Evolutionary conservation across 2,888 invertebrate species (phyloP), one percentile per base, ranked within the genome.

Genomic region (Heliothis peltigera): DNA sequence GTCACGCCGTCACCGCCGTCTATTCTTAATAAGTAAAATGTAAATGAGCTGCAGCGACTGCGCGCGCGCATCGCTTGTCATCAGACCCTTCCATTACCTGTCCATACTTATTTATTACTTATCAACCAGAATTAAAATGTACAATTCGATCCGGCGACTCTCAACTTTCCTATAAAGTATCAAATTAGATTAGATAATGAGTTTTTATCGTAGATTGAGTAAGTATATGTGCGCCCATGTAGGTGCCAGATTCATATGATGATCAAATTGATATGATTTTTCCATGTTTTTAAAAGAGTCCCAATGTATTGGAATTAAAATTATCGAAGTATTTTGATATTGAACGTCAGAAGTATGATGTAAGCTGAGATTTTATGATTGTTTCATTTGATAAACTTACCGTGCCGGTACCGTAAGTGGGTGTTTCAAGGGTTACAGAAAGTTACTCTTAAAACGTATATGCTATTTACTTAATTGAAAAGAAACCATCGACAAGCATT

Each of bases 11-110:
- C 77, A 70, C 48, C 18, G 42, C 15, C 17, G 53, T 66, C 57
- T 55, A 68, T 69, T 51, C 43, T 74, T 64, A 64, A 57, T 64
- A 75, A 79, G 81, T 79, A 79, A 75, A 71, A 79, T 79, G 79
- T 68, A 70, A 79, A 79, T 79, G 79, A 79, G 68, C 22, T 42
- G 15, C 42, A 55, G 42, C 21, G 64, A 19, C 35, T 44, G 44
- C 25, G 32, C 48, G 48, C 15, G 57, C 22, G 61, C 53, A 8
- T 46, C 32, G 39, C 62, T 42, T n/a, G 54, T 70, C 56, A 42
- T 46, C 72, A 70, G 48, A n/a, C 58, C 19, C 58, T 5, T 42
- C 8, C 48, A 64, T 64, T 56, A 77, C 52, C 58, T 7, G 53
- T 22, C 52, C 21, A 48, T 39, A 57, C 56, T 72, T 65, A 73